Evolutionary conservation across 2,797 vertebrate species (phyloP), one percentile per base, ranked within the genome.

Genomic region (Remorina albescens): DNA sequence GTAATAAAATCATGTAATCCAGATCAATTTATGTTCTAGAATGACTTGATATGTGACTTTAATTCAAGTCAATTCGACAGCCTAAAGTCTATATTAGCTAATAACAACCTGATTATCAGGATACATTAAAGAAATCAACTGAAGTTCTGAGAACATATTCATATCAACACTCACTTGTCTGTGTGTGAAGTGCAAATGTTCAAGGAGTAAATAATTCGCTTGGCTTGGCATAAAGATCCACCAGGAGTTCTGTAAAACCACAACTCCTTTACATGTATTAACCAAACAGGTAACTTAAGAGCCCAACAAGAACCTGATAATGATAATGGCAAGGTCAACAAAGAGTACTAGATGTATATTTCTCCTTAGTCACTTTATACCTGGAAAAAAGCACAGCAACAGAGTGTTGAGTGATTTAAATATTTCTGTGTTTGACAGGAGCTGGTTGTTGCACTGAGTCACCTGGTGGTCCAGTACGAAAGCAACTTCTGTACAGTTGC

Each of bases 401-500:
- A 37, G 1, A 58, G 19, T 30, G 26, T 19, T 42, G 8, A 11
- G 1, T 41, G 30, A 34, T 59, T 32, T 23, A 4, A 12, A 0
- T 23, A n/a, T 30, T 26, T 28, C 1, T 16, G 2, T 70, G 25
- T 77, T 46, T 44, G 23, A 32, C 84, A 99, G 98, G 98, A 99
- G 91, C 94, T 99, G 94, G 97, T 99, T 57, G 98, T 99, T 32
- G 98, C 98, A 5, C 91, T 99, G 69, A 99, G 97, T 94, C 97
- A 99, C 83, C 93, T 99, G 8, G 98, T 99, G 39, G 96, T 98
- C 50, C 98, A 99, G 67, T 99, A 99, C 0, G 98, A 99, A 86
- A 99, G 96, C 91, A 99, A 99, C 79, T 99, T 99, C 94, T 99
- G 98, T 77, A 98, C 98, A 0, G 98, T 99, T 8, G 98, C 98